phyloP scores from a whole-genome alignment of 1,140 invertebrate species.

The Drosophila murphyi region DNA sequence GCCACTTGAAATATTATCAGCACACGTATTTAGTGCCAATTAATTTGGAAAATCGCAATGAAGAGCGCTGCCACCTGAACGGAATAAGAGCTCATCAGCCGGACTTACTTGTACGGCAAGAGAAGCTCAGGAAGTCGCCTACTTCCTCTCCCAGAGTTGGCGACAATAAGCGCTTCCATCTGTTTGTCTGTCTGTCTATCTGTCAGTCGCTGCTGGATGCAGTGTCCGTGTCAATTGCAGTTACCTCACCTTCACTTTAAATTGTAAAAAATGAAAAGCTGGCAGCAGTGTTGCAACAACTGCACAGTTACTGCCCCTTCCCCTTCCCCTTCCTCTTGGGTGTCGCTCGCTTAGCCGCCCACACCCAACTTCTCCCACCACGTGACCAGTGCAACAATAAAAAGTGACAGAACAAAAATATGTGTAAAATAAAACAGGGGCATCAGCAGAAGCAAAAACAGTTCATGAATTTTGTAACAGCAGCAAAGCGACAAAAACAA shows the following conservation, averaged over 20 bases:
- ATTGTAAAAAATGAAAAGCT: slow-evolving; percentile 77
- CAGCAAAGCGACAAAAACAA: no score
- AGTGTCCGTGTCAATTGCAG: slow-evolving; percentile 77
- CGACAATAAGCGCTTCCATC: slow-evolving; percentile 57
- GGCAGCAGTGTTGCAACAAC: slow-evolving; percentile 63
- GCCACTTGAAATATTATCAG: slow-evolving; percentile 48
- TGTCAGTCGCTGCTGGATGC: slow-evolving; percentile 43
- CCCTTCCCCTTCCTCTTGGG: not conserved
- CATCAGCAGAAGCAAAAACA: not conserved
- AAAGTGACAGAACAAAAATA: slow-evolving; percentile 81
- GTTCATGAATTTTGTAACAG: no score
- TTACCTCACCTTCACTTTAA: slow-evolving; percentile 77
- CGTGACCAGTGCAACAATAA: slow-evolving; percentile 62
- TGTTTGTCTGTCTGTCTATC: not conserved
- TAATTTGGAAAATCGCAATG: slow-evolving; percentile 64
- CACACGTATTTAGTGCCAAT: slow-evolving; percentile 56
- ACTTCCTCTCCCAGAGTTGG: slow-evolving; percentile 31
- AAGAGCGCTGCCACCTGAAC: slow-evolving; percentile 21
- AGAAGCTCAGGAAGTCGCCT: slow-evolving; percentile 14
- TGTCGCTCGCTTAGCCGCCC: not conserved
- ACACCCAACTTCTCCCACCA: not conserved
- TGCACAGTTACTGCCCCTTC: slow-evolving; percentile 32
- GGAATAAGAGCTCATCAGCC: slow-evolving; percentile 29
- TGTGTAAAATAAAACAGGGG: slow-evolving; percentile 76
- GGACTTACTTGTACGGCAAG: slow-evolving; percentile 8